Percentiles rank a stretch among this genome's conserved stretches.
These are phyloP conservation scores for Rousettus leschenaultii DNA, from an alignment of 2,113 vertebrate genomes.

Conservation along the genomic window DNA sequence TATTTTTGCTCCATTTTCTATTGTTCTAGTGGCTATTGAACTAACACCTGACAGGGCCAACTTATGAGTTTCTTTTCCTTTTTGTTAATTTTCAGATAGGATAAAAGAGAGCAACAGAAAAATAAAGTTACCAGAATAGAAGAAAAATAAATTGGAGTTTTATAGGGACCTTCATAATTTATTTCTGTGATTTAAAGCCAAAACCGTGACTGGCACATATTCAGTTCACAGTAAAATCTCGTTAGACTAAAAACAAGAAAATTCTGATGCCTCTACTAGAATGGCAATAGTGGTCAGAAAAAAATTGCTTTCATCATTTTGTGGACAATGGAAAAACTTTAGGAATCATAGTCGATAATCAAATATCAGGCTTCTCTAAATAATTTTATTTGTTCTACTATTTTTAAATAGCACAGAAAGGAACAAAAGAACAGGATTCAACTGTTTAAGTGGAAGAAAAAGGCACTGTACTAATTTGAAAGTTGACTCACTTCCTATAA, in stretches of 20 bases:
- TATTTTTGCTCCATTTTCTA: background rate
- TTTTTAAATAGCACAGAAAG: background rate
- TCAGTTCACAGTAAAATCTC: background rate
- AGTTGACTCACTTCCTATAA: background rate
- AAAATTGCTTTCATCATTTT: background rate
- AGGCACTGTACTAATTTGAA: background rate
- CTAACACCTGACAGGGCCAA: background rate
- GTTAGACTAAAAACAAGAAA: conserved; percentile 3
- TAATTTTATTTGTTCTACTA: background rate
- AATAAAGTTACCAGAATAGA: background rate
- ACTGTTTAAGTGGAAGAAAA: background rate
- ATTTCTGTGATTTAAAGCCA: background rate
- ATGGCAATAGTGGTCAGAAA: background rate
- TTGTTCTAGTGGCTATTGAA: background rate
- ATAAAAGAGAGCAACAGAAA: conserved; percentile 19
- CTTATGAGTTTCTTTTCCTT: conserved; percentile 11
- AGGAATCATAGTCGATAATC: background rate
- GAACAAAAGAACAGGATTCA: background rate
- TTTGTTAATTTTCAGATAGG: conserved; percentile 37
- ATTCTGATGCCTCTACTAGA: background rate
- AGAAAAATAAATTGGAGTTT: background rate
- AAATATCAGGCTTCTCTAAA: background rate
- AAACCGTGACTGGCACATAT: background rate
- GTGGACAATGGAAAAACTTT: background rate
- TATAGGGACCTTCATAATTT: background rate